These are phyloP conservation scores for Todiramphus chloris DNA, from an alignment of 2,113 vertebrate genomes.

Conservation along the genomic window DNA sequence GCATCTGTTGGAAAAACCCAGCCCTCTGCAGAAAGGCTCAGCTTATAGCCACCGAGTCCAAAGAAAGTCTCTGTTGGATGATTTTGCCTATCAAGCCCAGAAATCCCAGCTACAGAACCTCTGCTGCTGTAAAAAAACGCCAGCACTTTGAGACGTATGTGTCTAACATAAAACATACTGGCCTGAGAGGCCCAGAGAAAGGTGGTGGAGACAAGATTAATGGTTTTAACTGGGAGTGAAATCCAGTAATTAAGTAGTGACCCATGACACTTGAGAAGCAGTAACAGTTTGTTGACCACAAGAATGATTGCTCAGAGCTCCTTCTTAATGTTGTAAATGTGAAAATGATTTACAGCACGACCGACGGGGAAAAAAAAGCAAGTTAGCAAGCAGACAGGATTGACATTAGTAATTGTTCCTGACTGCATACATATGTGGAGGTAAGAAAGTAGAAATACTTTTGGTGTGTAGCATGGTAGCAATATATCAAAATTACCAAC, in stretches of 20 bases:
- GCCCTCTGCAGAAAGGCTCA: background rate
- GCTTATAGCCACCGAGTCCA: background rate
- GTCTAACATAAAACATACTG: slow-evolving; percentile 52
- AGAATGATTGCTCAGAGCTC: slow-evolving; percentile 54
- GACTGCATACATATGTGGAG: slow-evolving; percentile 53
- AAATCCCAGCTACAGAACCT: background rate
- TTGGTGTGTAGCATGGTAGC: slow-evolving; percentile 29
- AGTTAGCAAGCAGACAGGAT: slow-evolving; percentile 33
- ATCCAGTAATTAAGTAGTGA: slow-evolving; percentile 70
- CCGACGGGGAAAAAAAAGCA: slow-evolving; percentile 6
- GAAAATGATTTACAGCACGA: slow-evolving; percentile 66
- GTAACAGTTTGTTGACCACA: slow-evolving; percentile 62
- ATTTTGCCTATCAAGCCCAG: background rate
- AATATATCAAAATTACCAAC: slow-evolving; percentile 46
- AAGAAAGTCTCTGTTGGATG: background rate
- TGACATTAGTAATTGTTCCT: slow-evolving; percentile 59
- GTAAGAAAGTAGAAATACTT: slow-evolving; percentile 38
- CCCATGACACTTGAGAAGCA: slow-evolving; percentile 61
- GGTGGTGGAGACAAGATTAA: slow-evolving; percentile 65
- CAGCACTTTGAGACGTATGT: background rate
- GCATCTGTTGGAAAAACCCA: background rate
- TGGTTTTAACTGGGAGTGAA: slow-evolving; percentile 66
- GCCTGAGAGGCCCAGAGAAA: slow-evolving; percentile 42
- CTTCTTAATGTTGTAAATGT: slow-evolving; percentile 63
- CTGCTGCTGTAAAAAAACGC: background rate